Evolutionary conservation across 2,797 vertebrate genomes (phyloP).

Genomic region (Brotula barbata): DNA sequence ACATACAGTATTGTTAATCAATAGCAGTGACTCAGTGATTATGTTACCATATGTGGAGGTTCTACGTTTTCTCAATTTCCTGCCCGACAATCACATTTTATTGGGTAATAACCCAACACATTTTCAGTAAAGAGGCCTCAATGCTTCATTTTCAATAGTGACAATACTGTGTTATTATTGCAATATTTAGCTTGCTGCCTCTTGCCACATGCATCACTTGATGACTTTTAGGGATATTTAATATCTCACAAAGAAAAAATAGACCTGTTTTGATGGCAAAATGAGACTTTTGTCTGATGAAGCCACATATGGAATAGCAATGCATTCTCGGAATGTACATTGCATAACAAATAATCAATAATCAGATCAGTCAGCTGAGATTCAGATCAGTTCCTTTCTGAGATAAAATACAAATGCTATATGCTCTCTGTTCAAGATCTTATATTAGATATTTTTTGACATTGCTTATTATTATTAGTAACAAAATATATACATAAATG

Average conservation of each 20-base stretch:
- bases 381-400: no score
- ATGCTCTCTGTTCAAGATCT: no score
- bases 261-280: not conserved
- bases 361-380: no score
- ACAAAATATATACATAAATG: no score
- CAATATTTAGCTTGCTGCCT: not conserved
- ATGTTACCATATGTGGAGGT: not conserved
- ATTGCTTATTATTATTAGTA: no score
- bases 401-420: no score
- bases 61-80: slow-evolving; percentile 4
- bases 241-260: not conserved
- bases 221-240: not conserved
- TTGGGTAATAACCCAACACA: not conserved
- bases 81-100: not conserved
- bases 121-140: not conserved
- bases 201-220: not conserved
- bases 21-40: slow-evolving; percentile 2
- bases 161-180: not conserved
- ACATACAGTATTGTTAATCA: not conserved
- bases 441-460: no score
- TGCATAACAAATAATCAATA: no score
- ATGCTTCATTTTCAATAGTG: not conserved
- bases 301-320: no score
- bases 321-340: no score
- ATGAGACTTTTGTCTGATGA: not conserved